Evolutionary conservation across 2,888 invertebrate species (phyloP).

Genomic region (Lampropteryx suffumata): DNA sequence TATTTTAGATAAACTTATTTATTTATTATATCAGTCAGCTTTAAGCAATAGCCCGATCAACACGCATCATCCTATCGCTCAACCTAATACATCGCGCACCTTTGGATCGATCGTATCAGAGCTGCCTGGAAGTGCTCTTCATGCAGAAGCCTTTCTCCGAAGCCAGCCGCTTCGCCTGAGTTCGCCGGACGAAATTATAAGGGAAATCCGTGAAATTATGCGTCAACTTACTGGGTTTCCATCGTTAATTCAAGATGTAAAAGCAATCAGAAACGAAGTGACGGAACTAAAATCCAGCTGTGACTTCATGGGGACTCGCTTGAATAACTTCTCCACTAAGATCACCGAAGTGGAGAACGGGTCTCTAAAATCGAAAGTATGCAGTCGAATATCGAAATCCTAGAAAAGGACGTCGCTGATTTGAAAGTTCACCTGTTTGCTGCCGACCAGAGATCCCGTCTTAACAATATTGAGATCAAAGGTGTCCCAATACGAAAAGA

Average conservation of each 20-base stretch:
- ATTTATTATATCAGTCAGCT: no score
- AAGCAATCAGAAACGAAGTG: constrained; percentile 3
- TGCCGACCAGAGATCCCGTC: constrained; percentile 7
- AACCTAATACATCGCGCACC: no score
- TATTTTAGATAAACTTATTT: no score
- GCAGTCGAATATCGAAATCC: no score
- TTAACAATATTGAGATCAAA: no score
- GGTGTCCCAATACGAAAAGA: constrained; percentile 5
- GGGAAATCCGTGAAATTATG: neutral
- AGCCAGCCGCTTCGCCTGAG: neutral
- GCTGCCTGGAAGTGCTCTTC: constrained; percentile 8
- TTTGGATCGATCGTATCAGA: no score
- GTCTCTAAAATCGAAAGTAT: neutral
- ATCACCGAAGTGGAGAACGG: no score
- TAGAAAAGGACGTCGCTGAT: constrained; percentile 3
- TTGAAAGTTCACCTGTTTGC: neutral
- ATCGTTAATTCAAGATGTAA: constrained; percentile 6
- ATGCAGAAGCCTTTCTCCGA: neutral
- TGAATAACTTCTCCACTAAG: no score
- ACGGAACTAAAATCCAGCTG: no score
- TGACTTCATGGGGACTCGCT: no score
- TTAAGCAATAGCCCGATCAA: no score
- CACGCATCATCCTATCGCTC: no score
- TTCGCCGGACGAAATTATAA: neutral
- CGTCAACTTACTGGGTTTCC: constrained; percentile 13